A percentile compares a stretch with the other conserved stretches of the same genome.
Conservation (phyloP, 2,113 vertebrate genomes). For the Odocoileus hemionus region DNA sequence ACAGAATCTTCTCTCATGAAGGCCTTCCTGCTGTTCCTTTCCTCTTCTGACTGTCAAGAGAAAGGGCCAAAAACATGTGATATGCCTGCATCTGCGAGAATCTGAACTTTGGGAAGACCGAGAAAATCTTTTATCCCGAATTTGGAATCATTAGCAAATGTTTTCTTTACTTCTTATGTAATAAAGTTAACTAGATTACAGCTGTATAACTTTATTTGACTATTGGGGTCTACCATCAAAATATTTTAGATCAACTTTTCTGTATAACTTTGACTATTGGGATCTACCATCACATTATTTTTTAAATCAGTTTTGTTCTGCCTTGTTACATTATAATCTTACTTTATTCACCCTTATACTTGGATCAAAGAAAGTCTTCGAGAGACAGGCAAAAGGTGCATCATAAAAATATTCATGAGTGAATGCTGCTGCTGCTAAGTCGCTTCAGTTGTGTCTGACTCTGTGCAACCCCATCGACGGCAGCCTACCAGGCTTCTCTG, state of each 20-base stretch:
- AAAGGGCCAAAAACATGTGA: neutral
- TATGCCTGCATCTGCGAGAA: neutral
- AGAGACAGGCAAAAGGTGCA: neutral
- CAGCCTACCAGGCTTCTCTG: no score
- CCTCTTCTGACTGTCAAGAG: neutral
- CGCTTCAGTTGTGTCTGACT: accelerated
- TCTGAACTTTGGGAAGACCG: neutral
- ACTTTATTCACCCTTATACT: neutral
- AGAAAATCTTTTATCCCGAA: neutral
- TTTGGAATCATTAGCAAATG: neutral
- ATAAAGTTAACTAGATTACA: neutral
- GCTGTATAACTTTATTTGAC: neutral
- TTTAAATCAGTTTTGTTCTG: neutral
- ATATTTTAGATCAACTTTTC: neutral
- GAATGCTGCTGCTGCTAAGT: neutral
- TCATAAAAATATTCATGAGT: neutral
- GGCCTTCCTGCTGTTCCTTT: neutral
- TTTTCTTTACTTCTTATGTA: neutral
- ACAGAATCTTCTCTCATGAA: neutral
- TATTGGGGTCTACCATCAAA: neutral
- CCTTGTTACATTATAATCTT: neutral
- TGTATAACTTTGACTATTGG: neutral
- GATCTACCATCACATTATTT: neutral
- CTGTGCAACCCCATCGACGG: no score
- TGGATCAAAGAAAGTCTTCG: neutral